These are phyloP conservation scores for Orthonevra nobilis DNA, from an alignment of 2,888 invertebrate species.

Conservation along the genomic window DNA sequence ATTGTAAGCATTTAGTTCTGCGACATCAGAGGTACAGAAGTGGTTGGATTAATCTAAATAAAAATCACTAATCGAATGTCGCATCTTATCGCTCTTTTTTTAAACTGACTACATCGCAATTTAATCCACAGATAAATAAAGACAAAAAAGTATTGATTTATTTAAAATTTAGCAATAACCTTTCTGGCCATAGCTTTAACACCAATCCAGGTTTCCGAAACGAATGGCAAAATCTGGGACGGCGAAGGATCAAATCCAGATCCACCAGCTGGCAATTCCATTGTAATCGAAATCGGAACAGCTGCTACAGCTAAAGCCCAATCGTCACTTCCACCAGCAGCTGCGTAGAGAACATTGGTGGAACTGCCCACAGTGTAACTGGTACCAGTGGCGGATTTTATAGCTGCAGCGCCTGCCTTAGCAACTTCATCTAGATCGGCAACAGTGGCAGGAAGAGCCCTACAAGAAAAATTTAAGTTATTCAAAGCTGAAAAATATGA, in stretches of 20 bases:
- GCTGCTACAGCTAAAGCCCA: conserved; percentile 83
- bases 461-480: conserved; percentile 33
- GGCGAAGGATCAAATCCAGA: conserved; percentile 83
- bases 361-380: conserved; percentile 79
- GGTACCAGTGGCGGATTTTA: conserved; percentile 76
- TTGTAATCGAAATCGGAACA: conserved; percentile 83
- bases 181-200: conserved; percentile 78
- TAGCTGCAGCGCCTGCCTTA: conserved; percentile 77
- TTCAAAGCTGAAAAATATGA: no score
- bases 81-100: no score
- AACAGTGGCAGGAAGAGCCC: conserved; percentile 79
- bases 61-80: no score
- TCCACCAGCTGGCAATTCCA: conserved; percentile 84
- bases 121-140: no score
- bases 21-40: no score
- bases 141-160: no score
- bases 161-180: conserved; percentile 73
- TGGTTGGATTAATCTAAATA: no score
- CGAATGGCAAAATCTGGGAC: conserved; percentile 82
- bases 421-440: conserved; percentile 78
- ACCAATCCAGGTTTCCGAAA: conserved; percentile 82
- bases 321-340: conserved; percentile 85
- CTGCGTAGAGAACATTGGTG: conserved; percentile 81
- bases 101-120: no score
- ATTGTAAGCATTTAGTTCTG: no score